Conservation (phyloP, 1,140 invertebrate genomes). For the Drosophila kikkawai region DNA sequence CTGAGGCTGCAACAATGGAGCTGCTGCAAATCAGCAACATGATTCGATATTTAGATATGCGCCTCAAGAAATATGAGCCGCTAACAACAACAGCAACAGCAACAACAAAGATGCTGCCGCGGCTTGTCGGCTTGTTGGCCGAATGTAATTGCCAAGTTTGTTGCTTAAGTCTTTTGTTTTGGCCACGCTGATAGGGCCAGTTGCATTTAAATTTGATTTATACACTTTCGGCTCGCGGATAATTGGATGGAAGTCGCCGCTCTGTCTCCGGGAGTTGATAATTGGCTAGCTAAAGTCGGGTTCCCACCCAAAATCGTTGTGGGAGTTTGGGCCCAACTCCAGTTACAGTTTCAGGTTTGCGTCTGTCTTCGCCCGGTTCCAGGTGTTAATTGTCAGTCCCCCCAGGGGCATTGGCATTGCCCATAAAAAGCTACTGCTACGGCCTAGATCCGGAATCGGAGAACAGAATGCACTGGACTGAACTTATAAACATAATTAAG, state of each 20-base stretch:
- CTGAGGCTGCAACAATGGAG: conserved; percentile 62
- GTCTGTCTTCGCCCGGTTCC: not conserved
- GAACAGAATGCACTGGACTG: conserved; percentile 20
- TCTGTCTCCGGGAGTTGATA: conserved; percentile 35
- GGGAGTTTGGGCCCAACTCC: conserved; percentile 22
- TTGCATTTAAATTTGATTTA: conserved; percentile 83
- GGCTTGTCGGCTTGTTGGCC: conserved; percentile 46
- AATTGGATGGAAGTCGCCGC: conserved; percentile 75
- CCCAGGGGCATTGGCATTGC: conserved; percentile 25
- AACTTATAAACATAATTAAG: conserved; percentile 80
- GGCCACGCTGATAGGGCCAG: conserved; percentile 59
- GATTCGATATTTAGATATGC: conserved; percentile 82
- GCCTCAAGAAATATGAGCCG: conserved; percentile 81
- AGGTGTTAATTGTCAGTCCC: conserved; percentile 54
- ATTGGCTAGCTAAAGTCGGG: conserved; percentile 36
- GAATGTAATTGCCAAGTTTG: conserved; percentile 83
- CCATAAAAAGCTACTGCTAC: conserved; percentile 53
- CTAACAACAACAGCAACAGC: conserved; percentile 64
- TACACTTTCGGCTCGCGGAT: conserved; percentile 69
- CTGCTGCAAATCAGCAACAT: conserved; percentile 78
- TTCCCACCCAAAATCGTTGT: conserved; percentile 31
- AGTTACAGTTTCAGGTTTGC: conserved; percentile 3
- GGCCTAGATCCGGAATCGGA: conserved; percentile 52
- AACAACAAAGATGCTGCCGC: conserved; percentile 72
- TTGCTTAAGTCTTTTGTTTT: conserved; percentile 84